Evolutionary conservation across 1,140 invertebrate species (phyloP).

Genomic region (Brachionus paranguensis): DNA sequence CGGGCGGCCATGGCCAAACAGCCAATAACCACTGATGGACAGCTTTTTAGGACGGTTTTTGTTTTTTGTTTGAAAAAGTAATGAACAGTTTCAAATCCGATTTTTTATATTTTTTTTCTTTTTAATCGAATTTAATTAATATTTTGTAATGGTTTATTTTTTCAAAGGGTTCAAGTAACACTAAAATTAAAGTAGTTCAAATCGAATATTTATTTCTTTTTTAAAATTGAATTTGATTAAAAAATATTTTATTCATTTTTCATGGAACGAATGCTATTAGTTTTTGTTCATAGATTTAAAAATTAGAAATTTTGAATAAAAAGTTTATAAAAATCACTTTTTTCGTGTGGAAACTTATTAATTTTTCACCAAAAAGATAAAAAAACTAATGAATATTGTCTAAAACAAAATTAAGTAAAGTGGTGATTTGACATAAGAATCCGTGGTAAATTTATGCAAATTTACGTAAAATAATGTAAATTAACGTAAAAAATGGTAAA

Average conservation of each 20-base stretch:
- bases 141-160: neutral
- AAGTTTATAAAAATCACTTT: no score
- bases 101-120: neutral
- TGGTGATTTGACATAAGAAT: no score
- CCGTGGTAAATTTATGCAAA: no score
- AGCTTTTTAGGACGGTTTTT: neutral
- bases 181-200: neutral
- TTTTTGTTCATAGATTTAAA: neutral
- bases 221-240: neutral
- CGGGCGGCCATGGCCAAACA: neutral
- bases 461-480: no score
- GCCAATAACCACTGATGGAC: neutral
- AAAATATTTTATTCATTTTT: neutral
- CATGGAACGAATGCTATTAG: neutral
- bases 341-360: no score
- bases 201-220: neutral
- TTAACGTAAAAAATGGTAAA: no score
- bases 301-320: neutral
- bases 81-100: neutral
- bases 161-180: neutral
- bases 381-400: no score
- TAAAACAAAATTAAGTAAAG: no score
- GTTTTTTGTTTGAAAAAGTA: neutral
- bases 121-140: neutral
- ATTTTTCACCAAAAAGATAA: no score